Conservation (phyloP, 2,113 vertebrate genomes). For the Serilophus lunatus region DNA sequence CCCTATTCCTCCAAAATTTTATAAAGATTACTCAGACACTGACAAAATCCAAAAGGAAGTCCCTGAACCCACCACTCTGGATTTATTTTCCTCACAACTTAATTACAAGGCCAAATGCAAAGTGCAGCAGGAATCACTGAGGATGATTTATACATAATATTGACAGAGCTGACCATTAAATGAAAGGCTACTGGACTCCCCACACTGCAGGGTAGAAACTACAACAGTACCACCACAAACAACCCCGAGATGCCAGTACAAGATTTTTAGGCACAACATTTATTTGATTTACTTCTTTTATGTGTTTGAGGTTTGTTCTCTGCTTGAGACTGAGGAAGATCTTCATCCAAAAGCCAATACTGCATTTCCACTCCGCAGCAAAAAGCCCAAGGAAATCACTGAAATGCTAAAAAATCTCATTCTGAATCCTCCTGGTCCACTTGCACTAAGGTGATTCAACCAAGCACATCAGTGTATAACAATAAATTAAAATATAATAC, state of each 20-base stretch:
- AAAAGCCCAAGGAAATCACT: not conserved
- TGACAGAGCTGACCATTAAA: not conserved
- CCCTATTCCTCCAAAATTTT: not conserved
- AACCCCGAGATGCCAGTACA: not conserved
- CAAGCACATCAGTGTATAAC: not conserved
- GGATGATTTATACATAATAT: not conserved
- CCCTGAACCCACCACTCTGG: not conserved
- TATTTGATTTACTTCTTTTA: not conserved
- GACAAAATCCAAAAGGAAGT: not conserved
- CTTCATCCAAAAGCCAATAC: not conserved
- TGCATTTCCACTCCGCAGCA: not conserved
- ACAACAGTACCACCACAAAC: not conserved
- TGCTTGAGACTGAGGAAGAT: not conserved
- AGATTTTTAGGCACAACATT: not conserved
- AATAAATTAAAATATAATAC: not conserved
- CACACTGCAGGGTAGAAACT: fast-evolving
- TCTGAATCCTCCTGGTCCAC: not conserved
- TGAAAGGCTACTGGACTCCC: not conserved
- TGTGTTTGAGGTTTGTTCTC: not conserved
- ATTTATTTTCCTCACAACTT: not conserved
- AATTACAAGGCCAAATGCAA: not conserved
- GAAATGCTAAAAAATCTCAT: not conserved
- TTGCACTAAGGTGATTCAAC: not conserved
- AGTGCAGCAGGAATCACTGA: not conserved
- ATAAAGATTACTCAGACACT: not conserved